Conservation (phyloP, 2,113 vertebrate species). For the Clupea harengus region DNA sequence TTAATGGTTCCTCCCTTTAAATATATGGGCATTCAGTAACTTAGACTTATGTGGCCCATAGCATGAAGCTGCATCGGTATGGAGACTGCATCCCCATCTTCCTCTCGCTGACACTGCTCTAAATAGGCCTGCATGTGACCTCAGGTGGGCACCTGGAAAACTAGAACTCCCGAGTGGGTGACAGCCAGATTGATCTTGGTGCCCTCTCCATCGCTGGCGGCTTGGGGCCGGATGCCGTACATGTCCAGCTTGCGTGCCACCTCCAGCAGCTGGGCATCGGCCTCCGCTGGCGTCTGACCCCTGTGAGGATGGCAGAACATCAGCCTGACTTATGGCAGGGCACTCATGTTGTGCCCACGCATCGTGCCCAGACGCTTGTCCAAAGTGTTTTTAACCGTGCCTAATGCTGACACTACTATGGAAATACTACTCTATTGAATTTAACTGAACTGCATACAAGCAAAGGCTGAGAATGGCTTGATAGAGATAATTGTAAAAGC, state of each 20-base stretch:
- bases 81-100: background rate
- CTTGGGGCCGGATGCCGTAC: slow-evolving; percentile 76
- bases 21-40: background rate
- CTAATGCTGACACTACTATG: background rate
- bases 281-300: slow-evolving; percentile 72
- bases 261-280: slow-evolving; percentile 74
- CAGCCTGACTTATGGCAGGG: background rate
- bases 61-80: background rate
- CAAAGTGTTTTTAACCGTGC: background rate
- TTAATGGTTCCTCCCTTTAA: background rate
- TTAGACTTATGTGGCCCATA: background rate
- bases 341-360: background rate
- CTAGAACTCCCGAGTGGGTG: slow-evolving; percentile 78
- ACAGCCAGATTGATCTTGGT: slow-evolving; percentile 78
- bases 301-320: slow-evolving; percentile 50
- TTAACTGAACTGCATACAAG: background rate
- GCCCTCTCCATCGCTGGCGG: slow-evolving; percentile 79
- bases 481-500: background rate
- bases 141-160: slow-evolving; percentile 64
- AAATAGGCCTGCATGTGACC: slow-evolving; percentile 2
- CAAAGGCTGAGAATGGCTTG: background rate
- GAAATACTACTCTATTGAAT: background rate
- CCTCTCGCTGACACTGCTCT: background rate
- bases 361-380: background rate
- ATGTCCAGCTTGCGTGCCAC: slow-evolving; percentile 79